Base-by-base conservation (phyloP, 2,113 vertebrate genomes). In the Ageneiosus marmoratus region DNA sequence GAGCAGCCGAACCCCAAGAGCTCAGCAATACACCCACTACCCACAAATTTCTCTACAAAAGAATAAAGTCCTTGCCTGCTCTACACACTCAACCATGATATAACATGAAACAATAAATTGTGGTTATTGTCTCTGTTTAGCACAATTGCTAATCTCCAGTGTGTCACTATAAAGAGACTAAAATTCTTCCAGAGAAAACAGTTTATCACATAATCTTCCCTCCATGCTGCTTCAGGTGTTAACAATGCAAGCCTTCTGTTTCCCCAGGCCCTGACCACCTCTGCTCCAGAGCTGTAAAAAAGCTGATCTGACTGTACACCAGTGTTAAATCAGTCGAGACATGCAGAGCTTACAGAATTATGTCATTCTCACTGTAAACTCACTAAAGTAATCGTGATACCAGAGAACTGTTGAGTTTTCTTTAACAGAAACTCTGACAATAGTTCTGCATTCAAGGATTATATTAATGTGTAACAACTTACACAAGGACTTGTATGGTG, bases 1-100 rank as follows among this genome's bases (percentile, higher is more conserved):
- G 37, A 53, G 46, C 9, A 73, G 65, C 46, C 18, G 50, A 87
- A 86, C 83, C 82, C 88, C 77, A 84, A 29, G 73, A 79, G 86
- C 60, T 4, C 27, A 75, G 58, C 53, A 78, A 75, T 37, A 34
- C 56, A 37, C 60, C 18, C 81, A 67, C 70, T 29, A 73, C 65
- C 41, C 55, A 79, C 65, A 80, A 12, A 37, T 58, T 58, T 27
- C 3, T 20, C 4, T 11, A 48, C 65, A 78, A 27, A 78, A 69
- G 29, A 46, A 48, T 3, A 77, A 32, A 34, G 18, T 41, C 8
- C 13, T 29, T 67, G 22, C 32, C 27, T 32, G 15, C 12, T 77
- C 41, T 56, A 53, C 60, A 67, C 60, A 55, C 58, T 65, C 46
- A 67, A 60, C 53, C 81, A 15, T 9, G 9, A 32, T 32, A 65